A percentile compares a stretch with the other conserved stretches of the same genome.
Conservation (phyloP, 2,113 vertebrate genomes). For the Alethe diademata region DNA sequence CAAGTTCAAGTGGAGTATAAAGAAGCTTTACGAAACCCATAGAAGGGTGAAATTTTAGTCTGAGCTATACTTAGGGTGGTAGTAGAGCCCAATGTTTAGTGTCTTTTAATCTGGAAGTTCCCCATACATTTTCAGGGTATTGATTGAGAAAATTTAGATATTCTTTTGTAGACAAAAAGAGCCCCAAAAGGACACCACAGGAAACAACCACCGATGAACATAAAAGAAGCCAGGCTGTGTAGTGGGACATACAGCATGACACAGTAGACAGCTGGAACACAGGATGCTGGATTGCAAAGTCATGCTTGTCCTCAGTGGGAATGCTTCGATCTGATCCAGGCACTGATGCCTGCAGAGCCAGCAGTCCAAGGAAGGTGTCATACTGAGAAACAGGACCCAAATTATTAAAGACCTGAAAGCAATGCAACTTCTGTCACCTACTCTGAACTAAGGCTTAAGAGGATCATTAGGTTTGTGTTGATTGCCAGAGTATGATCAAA, state of each 20-base stretch:
- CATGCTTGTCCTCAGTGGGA: background rate
- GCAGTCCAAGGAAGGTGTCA: background rate
- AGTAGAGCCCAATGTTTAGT: background rate
- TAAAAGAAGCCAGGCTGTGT: background rate
- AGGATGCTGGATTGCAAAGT: background rate
- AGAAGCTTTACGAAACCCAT: background rate
- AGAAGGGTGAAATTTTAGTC: background rate
- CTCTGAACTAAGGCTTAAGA: background rate
- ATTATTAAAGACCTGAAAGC: background rate
- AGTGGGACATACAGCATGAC: background rate
- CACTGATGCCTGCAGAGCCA: background rate
- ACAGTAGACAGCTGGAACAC: background rate
- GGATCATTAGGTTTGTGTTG: background rate
- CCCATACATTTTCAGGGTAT: background rate
- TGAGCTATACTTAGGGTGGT: background rate
- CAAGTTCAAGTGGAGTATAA: background rate
- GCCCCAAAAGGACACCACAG: background rate
- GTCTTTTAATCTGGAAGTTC: background rate
- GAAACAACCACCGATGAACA: background rate
- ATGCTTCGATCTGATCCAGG: background rate
- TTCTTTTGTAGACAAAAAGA: background rate
- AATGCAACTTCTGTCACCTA: background rate
- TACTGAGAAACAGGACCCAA: background rate
- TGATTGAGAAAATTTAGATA: background rate
- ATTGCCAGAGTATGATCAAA: background rate